Evolutionary conservation across 2,113 vertebrate species (phyloP), one percentile per base, ranked within the genome.

Genomic region (Lagopus muta): DNA sequence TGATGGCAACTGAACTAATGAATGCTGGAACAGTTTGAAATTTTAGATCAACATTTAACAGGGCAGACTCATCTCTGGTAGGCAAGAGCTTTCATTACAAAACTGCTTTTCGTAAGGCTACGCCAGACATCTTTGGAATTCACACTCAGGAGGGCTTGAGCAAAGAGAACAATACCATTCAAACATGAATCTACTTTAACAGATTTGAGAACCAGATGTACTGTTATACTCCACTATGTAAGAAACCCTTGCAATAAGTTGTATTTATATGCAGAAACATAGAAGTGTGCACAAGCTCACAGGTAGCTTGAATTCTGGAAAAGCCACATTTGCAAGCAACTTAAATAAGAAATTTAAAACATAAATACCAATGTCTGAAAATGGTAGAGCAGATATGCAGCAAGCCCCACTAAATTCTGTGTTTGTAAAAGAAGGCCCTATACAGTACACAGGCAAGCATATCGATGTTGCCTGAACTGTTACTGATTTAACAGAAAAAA

Each of bases 401-500:
- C 27, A 62, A 91, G 20, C 7, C 30, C 17, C 78, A 58, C 43
- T 92, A 32, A 79, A 9, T 36, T 89, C 61, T 61, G 8, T 54
- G 67, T 61, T 76, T 71, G 45, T 43, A 90, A 71, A 91, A 70
- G 32, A 66, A 82, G 8, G 3, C 48, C 15, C 11, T 48, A 32
- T 27, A 75, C 2, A n/a, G 28, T 27, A 75, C 2, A n/a, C 12
- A 22, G 2, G 1, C 27, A 64, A 79, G 12, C 54, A 76, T 76
- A 90, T 74, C 86, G 58, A 89, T 57, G 34, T 43, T 82, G 21
- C 65, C 25, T 38, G 43, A 88, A 60, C 52, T 71, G 66, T 30
- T 74, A 73, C 25, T 64, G 38, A 47, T 67, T 57, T 82, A 76
- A 64, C 16, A 73, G 62, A 60, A 95, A 90, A 90, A 90, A 94